phyloP scores from a whole-genome alignment of 2,797 vertebrate genomes.

The Fistularia tabacaria region DNA sequence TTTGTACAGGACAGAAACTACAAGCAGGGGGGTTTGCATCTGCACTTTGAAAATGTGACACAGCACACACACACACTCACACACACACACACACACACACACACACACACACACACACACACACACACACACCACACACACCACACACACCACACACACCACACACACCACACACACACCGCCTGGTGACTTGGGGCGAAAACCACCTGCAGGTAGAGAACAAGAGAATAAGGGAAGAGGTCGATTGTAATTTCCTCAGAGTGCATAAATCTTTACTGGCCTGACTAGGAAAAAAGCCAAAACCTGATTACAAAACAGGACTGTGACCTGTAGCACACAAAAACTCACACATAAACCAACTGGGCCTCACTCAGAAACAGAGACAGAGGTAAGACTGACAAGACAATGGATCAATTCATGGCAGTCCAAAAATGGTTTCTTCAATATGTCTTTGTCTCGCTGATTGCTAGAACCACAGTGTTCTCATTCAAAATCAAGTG shows the following conservation, averaged over 20 bases:
- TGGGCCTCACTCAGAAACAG: neutral
- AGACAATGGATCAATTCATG: slow-evolving; percentile 40
- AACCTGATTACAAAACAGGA: slow-evolving; percentile 30
- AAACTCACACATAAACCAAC: slow-evolving; percentile 8
- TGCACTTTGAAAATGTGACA: no score
- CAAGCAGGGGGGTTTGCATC: no score
- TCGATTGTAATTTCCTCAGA: slow-evolving; percentile 57
- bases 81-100: slow-evolving; percentile 4
- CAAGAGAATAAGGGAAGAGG: slow-evolving; percentile 25
- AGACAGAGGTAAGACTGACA: slow-evolving; percentile 8
- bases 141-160: slow-evolving; percentile 3
- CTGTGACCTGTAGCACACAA: neutral
- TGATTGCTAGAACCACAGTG: slow-evolving; percentile 47
- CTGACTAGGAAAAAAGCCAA: slow-evolving; percentile 29
- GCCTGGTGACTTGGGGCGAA: slow-evolving; percentile 21
- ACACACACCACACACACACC: neutral
- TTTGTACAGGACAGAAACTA: slow-evolving; percentile 6
- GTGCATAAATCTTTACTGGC: slow-evolving; percentile 52
- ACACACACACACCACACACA: no score
- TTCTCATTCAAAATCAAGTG: slow-evolving; percentile 54
- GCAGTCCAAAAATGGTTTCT: slow-evolving; percentile 29
- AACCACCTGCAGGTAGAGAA: slow-evolving; percentile 14
- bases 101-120: neutral
- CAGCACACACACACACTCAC: neutral
- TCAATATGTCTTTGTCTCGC: slow-evolving; percentile 46